Evolutionary conservation across 2,888 invertebrate genomes (phyloP).

Genomic region (Dryadula phaetusa): DNA sequence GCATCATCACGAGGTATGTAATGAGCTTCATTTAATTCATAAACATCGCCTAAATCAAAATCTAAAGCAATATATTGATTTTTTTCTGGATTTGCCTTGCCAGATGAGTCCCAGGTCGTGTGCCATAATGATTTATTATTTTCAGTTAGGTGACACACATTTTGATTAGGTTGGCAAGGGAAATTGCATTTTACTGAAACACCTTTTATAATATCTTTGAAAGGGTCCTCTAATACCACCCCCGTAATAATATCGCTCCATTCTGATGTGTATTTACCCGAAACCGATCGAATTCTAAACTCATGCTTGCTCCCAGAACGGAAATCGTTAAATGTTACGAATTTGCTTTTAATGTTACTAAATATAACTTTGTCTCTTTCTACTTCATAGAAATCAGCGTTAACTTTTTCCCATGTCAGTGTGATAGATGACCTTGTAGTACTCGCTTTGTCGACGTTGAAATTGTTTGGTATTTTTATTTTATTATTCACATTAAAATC

Average conservation of each 20-base stretch:
- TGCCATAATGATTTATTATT: slow-evolving; percentile 51
- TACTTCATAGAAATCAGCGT: slow-evolving; percentile 65
- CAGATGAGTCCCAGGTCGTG: slow-evolving; percentile 48
- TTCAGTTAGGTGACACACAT: slow-evolving; percentile 49
- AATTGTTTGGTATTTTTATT: slow-evolving; percentile 54
- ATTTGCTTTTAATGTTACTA: slow-evolving; percentile 58
- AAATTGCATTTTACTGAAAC: slow-evolving; percentile 52
- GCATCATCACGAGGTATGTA: slow-evolving; percentile 67
- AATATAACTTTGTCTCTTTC: slow-evolving; percentile 67
- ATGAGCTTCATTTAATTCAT: slow-evolving; percentile 60
- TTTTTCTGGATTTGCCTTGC: slow-evolving; percentile 41
- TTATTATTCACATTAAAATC: slow-evolving; percentile 48
- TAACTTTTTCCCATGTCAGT: slow-evolving; percentile 59
- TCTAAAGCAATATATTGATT: slow-evolving; percentile 45
- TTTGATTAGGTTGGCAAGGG: slow-evolving; percentile 52
- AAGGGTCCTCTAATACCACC: slow-evolving; percentile 58
- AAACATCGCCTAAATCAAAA: slow-evolving; percentile 52
- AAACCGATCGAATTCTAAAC: slow-evolving; percentile 66
- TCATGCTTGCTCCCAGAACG: slow-evolving; percentile 57
- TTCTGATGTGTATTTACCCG: slow-evolving; percentile 58
- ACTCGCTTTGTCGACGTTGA: slow-evolving; percentile 53
- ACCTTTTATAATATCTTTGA: slow-evolving; percentile 50
- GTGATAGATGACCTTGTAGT: slow-evolving; percentile 57
- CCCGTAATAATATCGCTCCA: slow-evolving; percentile 65
- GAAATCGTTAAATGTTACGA: slow-evolving; percentile 61